Percentiles rank a stretch among this genome's conserved stretches.
phyloP scores from a whole-genome alignment of 2,113 vertebrate genomes.

The Scomber japonicus region DNA sequence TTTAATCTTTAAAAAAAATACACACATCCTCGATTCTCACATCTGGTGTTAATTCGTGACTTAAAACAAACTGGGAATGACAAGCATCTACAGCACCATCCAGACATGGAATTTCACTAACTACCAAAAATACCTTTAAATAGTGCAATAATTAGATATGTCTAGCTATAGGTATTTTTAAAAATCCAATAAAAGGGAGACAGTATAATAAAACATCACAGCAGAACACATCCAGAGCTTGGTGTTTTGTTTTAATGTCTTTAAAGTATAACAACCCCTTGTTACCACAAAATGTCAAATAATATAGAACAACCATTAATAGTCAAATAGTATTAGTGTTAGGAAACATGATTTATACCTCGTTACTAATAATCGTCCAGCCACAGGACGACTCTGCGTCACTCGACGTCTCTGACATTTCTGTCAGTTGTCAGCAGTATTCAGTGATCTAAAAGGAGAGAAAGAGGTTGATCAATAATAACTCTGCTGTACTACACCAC shows the following conservation, averaged over 20 bases:
- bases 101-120: no score
- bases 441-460: slow-evolving; percentile 18
- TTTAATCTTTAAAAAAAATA: no score
- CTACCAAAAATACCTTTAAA: no score
- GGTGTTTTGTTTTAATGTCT: neutral
- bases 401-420: slow-evolving; percentile 95
- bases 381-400: slow-evolving; percentile 97
- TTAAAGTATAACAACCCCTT: neutral
- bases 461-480: neutral
- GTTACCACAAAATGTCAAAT: neutral
- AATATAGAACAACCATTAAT: neutral
- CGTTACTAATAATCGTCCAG: slow-evolving; percentile 96
- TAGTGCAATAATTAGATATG: no score
- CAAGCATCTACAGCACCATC: no score
- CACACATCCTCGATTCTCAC: no score
- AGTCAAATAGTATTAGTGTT: neutral
- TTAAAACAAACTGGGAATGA: no score
- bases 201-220: neutral
- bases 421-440: slow-evolving; percentile 48
- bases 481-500: no score
- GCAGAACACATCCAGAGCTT: neutral
- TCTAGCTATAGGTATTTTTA: no score
- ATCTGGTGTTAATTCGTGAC: no score
- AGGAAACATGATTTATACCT: slow-evolving; percentile 83
- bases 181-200: no score